Conservation (phyloP, 2,113 vertebrate species). For the Salvator merianae region DNA sequence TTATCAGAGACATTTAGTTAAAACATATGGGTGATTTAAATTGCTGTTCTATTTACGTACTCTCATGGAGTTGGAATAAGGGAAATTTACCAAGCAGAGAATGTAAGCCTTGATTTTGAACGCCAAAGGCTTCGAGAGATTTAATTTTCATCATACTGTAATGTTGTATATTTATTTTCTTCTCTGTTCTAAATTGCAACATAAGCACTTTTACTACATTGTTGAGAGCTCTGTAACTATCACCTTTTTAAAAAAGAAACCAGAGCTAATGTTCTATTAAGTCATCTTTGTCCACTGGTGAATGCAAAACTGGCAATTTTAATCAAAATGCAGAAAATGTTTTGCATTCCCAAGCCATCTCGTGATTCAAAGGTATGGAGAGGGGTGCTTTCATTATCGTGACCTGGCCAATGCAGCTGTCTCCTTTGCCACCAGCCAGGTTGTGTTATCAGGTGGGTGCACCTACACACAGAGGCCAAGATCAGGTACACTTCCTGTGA, state of each 20-base stretch:
- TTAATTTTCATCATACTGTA: slow-evolving; percentile 6
- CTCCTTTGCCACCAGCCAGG: no score
- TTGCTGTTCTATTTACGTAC: not conserved
- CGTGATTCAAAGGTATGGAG: no score
- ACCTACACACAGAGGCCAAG: no score
- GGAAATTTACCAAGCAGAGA: not conserved
- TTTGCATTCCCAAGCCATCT: not conserved
- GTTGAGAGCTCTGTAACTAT: slow-evolving; percentile 25
- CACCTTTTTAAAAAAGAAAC: slow-evolving; percentile 36
- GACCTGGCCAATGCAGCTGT: no score
- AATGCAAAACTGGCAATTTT: not conserved
- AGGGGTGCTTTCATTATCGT: no score
- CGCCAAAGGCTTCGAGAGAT: not conserved
- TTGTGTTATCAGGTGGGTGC: no score
- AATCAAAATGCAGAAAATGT: not conserved
- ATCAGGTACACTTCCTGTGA: no score
- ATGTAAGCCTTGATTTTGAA: slow-evolving; percentile 23
- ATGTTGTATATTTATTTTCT: slow-evolving; percentile 7
- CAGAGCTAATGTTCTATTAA: slow-evolving; percentile 18
- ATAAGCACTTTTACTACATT: slow-evolving; percentile 3
- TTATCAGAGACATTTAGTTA: not conserved
- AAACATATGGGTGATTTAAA: not conserved
- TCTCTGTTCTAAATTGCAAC: slow-evolving; percentile 17
- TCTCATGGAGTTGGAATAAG: not conserved
- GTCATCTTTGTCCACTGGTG: not conserved